These are phyloP conservation scores for Crossocerus cetratus DNA, from an alignment of 2,888 invertebrate genomes.

Conservation along the genomic window DNA sequence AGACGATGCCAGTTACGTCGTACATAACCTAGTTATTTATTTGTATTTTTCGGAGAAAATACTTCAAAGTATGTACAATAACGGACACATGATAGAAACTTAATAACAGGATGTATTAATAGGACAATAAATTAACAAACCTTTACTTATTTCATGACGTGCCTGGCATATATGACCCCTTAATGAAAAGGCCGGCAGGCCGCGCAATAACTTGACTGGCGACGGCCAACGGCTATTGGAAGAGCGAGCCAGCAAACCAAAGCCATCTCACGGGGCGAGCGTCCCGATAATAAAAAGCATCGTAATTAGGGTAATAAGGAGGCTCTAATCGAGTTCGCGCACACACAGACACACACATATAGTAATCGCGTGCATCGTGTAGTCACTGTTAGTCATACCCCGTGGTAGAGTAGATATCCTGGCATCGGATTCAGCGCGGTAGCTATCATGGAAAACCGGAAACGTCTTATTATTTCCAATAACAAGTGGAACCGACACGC, in stretches of 20 bases:
- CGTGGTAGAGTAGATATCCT: too few relatives aligned
- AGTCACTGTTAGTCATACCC: neutral
- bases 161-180: too few relatives aligned
- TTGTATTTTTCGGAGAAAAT: too few relatives aligned
- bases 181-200: neutral
- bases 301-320: slow-evolving; percentile 6
- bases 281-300: neutral
- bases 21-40: too few relatives aligned
- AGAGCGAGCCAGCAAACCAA: neutral
- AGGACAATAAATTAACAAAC: too few relatives aligned
- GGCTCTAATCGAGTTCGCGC: slow-evolving; percentile 32
- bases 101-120: too few relatives aligned
- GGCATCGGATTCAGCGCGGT: neutral
- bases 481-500: slow-evolving; percentile 13
- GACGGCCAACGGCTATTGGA: neutral
- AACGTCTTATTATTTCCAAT: slow-evolving; percentile 49
- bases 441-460: slow-evolving; percentile 24
- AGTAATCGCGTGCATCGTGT: slow-evolving; percentile 16
- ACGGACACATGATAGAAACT: too few relatives aligned
- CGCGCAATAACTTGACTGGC: neutral
- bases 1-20: too few relatives aligned
- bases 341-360: neutral
- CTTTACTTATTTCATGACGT: too few relatives aligned
- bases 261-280: neutral
- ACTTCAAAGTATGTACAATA: too few relatives aligned